Conservation (phyloP, 2,797 vertebrate species). For the Cuniculus paca region DNA sequence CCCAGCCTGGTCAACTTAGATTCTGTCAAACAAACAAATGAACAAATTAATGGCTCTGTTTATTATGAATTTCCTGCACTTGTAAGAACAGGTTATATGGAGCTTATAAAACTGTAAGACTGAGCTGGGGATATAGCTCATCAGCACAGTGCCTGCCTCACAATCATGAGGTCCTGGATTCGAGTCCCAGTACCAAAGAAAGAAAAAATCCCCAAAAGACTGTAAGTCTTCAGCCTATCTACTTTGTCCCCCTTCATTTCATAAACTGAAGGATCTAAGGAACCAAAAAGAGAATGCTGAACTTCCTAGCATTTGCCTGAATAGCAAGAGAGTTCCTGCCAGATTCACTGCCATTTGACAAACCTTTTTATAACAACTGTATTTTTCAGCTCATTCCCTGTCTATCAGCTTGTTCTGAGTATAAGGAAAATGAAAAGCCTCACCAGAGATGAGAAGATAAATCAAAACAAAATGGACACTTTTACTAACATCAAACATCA, state of each 20-base stretch:
- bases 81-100: background rate
- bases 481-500: constrained; percentile 8
- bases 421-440: constrained; percentile 14
- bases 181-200: too few species aligned
- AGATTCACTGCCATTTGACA: background rate
- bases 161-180: too few species aligned
- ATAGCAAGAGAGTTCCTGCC: background rate
- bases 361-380: constrained; percentile 21
- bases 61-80: constrained; percentile 55
- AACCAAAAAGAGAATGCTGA: background rate
- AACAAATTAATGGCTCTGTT: background rate
- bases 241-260: background rate
- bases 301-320: background rate
- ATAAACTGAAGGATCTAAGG: background rate
- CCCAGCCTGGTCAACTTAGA: background rate
- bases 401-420: constrained; percentile 10
- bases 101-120: constrained; percentile 5
- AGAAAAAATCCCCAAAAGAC: background rate
- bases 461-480: constrained; percentile 23
- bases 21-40: background rate
- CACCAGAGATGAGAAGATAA: constrained; percentile 48
- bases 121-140: too few species aligned
- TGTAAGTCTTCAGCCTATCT: background rate
- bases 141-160: too few species aligned
- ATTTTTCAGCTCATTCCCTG: constrained; percentile 30